Evolutionary conservation across 2,113 vertebrate genomes (phyloP), one percentile per base, ranked within the genome.

Genomic region (Sigmodon hispidus): DNA sequence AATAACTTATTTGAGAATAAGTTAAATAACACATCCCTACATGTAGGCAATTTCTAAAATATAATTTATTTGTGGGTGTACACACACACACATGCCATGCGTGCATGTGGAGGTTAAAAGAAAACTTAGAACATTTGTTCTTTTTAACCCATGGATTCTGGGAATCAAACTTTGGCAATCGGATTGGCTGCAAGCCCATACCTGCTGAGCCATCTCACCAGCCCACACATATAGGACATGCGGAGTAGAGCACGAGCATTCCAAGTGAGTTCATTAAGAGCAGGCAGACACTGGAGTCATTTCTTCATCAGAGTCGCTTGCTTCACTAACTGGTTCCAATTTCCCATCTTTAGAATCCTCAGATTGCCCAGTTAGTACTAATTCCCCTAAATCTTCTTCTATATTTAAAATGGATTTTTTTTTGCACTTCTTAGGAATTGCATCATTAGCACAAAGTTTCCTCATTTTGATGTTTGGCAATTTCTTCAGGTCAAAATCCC

Each of bases 401-500:
- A 96, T 81, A 57, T 88, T 43, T 95, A 96, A 79, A 63, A 2
- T 24, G 50, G 98, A 95, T 96, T 94, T 97, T 89, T 75, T 98
- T 86, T 98, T 95, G 69, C 93, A 34, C 16, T 96, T 94, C 96
- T 96, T 98, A 59, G 86, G 94, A 72, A 98, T 81, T 75, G 96
- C 96, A 97, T 98, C 98, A 94, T 95, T 98, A 69, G 97, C 98
- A 19, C 99, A 99, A 5, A 99, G 90, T 95, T 99, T 99, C 80
- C 99, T 98, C 98, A 99, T 99, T 98, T 99, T 99, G 95, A 99
- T 99, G 96, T 99, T 99, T 55, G 99, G 99, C 87, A 99, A 98
- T 97, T 99, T 99, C 98, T 98, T 99, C 94, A 99, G 98, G 97
- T 99, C 99, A 72, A 99, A 99, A 63, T 98, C 99, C 99, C 99